Evolutionary conservation across 2,888 invertebrate species (phyloP), one percentile per base, ranked within the genome.

Genomic region (Ectemnius lituratus): DNA sequence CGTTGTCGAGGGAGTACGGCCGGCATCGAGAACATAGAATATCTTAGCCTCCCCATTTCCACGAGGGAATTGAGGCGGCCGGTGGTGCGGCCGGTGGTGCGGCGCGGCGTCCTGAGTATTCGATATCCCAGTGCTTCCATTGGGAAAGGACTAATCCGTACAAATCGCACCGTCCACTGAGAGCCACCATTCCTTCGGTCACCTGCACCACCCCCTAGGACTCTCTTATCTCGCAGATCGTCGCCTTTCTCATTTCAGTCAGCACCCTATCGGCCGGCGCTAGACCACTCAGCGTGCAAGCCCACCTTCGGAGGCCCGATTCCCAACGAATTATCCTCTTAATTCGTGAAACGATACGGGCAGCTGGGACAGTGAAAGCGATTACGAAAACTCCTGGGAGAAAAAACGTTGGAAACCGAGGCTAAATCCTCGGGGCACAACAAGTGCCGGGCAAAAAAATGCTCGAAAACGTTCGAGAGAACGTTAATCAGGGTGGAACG

Each of bases 71-170:
- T 65, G 23, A 27, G 27, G n/a, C 14, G 37, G 27, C 8, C 2
- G n/a, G n/a, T 23, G 6, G 59, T 2, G 59, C 59, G 14, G 52
- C 60, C n/a, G n/a, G 45, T 62, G 37, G 28, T 28, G 52, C 23
- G 2, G 23, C 23, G 23, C 23, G 23, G 23, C 23, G 58, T 46
- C 65, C 70, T 37, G 62, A 57, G 47, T 13, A 27, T n/a, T 28
- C 14, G n/a, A 28, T 28, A 11, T 47, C 58, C 64, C 37, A 20
- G 46, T 49, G 62, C 57, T 58, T 8, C 62, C 62, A 73, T 73
- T 62, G 65, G 76, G 68, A 69, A 76, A 77, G 75, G 73, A 79
- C 80, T 80, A 80, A 81, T 81, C 80, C 76, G 76, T 75, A 80
- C 80, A 80, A 81, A 81, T 81, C 78, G 80, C 75, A 64, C 76